Evolutionary conservation across 2,888 invertebrate species (phyloP).

Genomic region (Synanthedon myopaeformis): DNA sequence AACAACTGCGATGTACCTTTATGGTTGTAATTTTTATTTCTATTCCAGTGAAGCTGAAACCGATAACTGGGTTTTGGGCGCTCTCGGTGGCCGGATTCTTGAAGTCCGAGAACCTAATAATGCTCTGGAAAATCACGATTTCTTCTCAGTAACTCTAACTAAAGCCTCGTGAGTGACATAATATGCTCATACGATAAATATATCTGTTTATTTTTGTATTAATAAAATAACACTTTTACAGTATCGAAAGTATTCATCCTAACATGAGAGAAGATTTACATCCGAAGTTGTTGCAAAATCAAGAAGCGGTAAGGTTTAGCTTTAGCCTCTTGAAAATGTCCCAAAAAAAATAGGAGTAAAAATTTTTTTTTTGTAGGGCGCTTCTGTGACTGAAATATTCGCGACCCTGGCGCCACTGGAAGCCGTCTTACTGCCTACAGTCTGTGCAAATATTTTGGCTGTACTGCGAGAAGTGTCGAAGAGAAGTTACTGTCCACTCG

Average conservation of each 20-base stretch:
- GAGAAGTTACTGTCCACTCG: constrained; percentile 25
- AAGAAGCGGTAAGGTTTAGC: constrained; percentile 25
- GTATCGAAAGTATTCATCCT: constrained; percentile 40
- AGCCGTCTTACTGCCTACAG: constrained; percentile 74
- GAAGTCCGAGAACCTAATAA: constrained; percentile 40
- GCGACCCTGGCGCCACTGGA: constrained; percentile 85
- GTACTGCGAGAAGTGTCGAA: constrained; percentile 36
- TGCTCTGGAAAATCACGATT: constrained; percentile 37
- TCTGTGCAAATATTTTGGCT: constrained; percentile 65
- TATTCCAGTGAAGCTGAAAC: neutral
- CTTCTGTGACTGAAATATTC: constrained; percentile 84
- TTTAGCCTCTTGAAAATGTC: no score
- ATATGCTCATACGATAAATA: no score
- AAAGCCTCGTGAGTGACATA: constrained; percentile 34
- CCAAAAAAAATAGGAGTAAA: no score
- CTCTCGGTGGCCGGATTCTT: constrained; percentile 40
- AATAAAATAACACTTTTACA: constrained; percentile 14
- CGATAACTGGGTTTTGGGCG: constrained; percentile 63
- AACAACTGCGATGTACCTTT: neutral
- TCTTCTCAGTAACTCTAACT: constrained; percentile 42
- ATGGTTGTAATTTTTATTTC: neutral
- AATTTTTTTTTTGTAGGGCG: constrained; percentile 19
- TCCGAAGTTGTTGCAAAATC: constrained; percentile 34
- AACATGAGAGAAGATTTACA: constrained; percentile 54
- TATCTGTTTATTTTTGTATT: no score